phyloP scores from a whole-genome alignment of 2,797 vertebrate genomes.

The Australoheros facetus region DNA sequence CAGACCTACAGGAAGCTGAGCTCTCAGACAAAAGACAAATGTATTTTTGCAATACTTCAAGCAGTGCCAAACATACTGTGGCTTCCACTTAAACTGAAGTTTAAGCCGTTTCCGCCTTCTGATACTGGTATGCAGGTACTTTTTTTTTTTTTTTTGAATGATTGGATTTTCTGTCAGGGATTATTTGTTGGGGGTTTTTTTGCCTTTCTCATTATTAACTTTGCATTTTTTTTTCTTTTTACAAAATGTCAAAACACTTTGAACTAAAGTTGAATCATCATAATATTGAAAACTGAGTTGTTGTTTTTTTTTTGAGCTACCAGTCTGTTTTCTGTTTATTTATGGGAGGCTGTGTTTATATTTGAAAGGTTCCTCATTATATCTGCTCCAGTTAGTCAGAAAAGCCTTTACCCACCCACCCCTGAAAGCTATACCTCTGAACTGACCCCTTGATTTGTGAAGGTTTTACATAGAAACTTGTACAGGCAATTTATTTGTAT shows the following conservation, averaged over 20 bases:
- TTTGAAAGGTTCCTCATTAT: background rate
- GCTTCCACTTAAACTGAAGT: slow-evolving; percentile 2
- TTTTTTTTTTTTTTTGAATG: background rate
- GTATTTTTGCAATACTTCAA: background rate
- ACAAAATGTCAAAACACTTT: slow-evolving; percentile 49
- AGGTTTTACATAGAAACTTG: slow-evolving; percentile 2
- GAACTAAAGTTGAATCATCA: slow-evolving; percentile 17
- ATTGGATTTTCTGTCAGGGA: background rate
- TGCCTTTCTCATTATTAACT: background rate
- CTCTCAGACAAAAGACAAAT: background rate
- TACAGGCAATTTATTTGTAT: background rate
- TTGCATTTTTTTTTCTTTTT: slow-evolving; percentile 24
- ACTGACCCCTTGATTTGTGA: slow-evolving; percentile 8
- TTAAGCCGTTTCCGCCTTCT: background rate
- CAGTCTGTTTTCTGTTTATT: background rate
- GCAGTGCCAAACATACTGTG: slow-evolving; percentile 40
- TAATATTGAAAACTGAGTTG: background rate
- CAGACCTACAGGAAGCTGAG: background rate
- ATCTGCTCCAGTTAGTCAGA: background rate
- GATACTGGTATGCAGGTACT: background rate
- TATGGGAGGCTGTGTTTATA: background rate
- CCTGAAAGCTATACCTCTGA: background rate
- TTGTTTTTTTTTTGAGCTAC: background rate
- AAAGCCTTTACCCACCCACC: background rate
- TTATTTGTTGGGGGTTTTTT: background rate